phyloP scores from a whole-genome alignment of 1,140 invertebrate genomes.

The Eubasilissa regina region DNA sequence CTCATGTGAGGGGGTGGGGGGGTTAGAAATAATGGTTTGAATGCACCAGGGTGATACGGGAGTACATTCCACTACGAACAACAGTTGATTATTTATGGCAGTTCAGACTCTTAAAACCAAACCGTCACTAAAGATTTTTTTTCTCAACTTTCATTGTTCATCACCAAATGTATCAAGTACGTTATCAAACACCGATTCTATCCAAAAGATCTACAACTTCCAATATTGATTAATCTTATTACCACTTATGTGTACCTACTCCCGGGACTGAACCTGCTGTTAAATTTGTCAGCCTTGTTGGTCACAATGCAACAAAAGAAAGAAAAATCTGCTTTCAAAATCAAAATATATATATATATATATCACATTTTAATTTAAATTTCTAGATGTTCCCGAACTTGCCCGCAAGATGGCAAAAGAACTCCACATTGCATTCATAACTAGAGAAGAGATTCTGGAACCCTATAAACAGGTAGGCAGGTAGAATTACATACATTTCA shows the following conservation, averaged over 20 bases:
- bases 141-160: not conserved
- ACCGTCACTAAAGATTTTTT: not conserved
- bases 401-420: conserved; percentile 1
- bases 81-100: not conserved
- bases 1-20: too few relatives aligned
- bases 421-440: not conserved
- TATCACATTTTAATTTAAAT: not conserved
- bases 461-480: conserved; percentile 10
- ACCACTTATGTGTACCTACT: too few relatives aligned
- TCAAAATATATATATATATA: too few relatives aligned
- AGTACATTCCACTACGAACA: not conserved
- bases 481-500: not conserved
- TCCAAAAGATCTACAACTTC: too few relatives aligned
- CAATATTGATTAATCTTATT: too few relatives aligned
- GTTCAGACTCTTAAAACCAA: not conserved
- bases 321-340: not conserved
- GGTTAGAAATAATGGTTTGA: not conserved
- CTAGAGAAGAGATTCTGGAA: conserved; percentile 20
- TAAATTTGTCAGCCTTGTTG: too few relatives aligned
- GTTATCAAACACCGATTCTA: too few relatives aligned
- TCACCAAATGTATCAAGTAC: too few relatives aligned
- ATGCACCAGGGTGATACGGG: not conserved
- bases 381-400: conserved; percentile 3
- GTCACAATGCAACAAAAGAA: not conserved
- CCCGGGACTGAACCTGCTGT: too few relatives aligned